Evolutionary conservation across 1,140 invertebrate species (phyloP).

Genomic region (Gryllus bimaculatus): DNA sequence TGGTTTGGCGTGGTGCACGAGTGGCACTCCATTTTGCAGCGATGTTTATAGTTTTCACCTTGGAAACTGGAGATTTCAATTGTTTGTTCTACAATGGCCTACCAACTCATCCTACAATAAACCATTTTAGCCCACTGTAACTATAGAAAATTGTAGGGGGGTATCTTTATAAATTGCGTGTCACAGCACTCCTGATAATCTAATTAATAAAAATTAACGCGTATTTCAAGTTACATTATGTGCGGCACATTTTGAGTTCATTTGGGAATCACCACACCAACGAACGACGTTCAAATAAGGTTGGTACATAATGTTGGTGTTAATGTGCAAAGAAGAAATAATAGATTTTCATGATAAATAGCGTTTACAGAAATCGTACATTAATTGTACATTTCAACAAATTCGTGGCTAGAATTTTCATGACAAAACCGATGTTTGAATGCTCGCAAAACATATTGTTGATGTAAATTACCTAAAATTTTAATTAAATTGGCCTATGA

Average conservation of each 20-base stretch:
- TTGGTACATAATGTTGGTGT: neutral
- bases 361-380: too few relatives aligned
- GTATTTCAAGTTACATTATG: neutral
- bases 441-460: too few relatives aligned
- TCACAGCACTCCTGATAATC: neutral
- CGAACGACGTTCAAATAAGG: neutral
- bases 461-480: too few relatives aligned
- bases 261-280: neutral
- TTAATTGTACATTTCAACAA: too few relatives aligned
- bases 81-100: neutral
- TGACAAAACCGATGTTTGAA: too few relatives aligned
- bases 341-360: too few relatives aligned
- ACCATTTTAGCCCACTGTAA: neutral
- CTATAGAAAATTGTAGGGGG: neutral
- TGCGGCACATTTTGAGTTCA: neutral
- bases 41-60: neutral
- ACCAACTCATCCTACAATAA: neutral
- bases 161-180: neutral
- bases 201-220: neutral
- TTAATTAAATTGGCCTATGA: too few relatives aligned
- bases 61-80: neutral
- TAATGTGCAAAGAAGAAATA: neutral
- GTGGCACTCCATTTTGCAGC: neutral
- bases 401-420: too few relatives aligned
- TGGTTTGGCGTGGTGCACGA: neutral